A percentile compares a stretch with the other conserved stretches of the same genome.
Conservation (phyloP, 92 coral and sea anemone species). For the Palythoa caribaeorum region DNA sequence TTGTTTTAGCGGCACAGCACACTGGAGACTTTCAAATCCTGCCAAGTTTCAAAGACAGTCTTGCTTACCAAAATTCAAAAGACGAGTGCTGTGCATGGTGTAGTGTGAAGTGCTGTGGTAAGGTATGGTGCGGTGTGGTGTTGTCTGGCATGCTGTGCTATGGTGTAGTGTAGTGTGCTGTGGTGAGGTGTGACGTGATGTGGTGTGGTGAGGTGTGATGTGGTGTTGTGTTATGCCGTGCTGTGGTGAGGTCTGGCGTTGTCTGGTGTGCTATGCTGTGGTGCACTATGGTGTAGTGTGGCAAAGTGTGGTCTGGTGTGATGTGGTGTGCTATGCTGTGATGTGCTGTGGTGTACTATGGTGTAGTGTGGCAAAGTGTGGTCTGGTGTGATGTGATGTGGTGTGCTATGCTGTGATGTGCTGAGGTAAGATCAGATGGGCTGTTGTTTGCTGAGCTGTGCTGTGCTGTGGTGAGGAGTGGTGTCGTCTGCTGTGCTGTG, state of each 20-base stretch:
- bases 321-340: neutral
- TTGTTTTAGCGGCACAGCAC: conserved; percentile 40
- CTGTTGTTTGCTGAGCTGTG: too few relatives aligned
- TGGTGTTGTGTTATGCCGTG: neutral
- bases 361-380: neutral
- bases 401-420: neutral
- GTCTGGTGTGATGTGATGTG: neutral
- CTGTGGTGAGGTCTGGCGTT: neutral
- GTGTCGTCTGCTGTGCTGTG: too few relatives aligned
- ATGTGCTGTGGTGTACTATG: neutral
- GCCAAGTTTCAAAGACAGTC: neutral
- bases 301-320: neutral
- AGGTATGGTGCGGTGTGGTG: too few relatives aligned
- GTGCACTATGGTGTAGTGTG: neutral
- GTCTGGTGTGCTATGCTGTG: neutral
- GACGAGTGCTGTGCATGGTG: neutral
- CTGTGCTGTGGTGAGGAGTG: too few relatives aligned
- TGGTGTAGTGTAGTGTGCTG: too few relatives aligned
- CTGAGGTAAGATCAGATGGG: neutral
- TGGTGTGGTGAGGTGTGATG: too few relatives aligned
- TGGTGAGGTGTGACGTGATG: too few relatives aligned
- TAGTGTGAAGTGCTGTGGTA: too few relatives aligned
- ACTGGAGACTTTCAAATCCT: conserved; percentile 29
- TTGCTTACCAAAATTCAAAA: neutral
- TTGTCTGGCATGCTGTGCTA: too few relatives aligned